Percentiles rank a stretch among this genome's conserved stretches.
phyloP scores from a whole-genome alignment of 2,888 invertebrate genomes.

The Drosophila rellima region DNA sequence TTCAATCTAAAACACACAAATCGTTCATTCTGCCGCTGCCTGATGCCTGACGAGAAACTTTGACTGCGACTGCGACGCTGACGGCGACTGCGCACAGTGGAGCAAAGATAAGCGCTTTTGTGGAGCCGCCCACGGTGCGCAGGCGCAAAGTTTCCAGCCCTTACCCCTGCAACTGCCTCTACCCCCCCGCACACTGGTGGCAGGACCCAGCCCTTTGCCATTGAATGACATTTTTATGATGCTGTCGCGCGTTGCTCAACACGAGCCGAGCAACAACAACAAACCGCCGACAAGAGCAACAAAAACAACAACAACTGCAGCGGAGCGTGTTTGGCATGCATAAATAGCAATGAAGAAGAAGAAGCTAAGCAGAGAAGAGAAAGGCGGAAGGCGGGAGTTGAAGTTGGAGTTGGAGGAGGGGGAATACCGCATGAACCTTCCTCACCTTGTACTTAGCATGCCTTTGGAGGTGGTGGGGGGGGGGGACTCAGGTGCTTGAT shows the following conservation, averaged over 20 bases:
- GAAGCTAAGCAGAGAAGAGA: neutral
- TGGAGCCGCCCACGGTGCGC: slow-evolving; percentile 43
- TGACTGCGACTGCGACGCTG: slow-evolving; percentile 18
- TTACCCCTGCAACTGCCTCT: neutral
- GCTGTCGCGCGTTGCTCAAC: slow-evolving; percentile 79
- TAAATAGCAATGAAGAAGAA: slow-evolving; percentile 55
- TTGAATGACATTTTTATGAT: slow-evolving; percentile 79
- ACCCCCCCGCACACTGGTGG: neutral
- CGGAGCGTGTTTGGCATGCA: slow-evolving; percentile 74
- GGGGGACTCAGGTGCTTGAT: slow-evolving; percentile 36
- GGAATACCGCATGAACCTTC: too few species aligned
- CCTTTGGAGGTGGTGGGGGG: neutral
- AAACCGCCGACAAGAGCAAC: slow-evolving; percentile 15
- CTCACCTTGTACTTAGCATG: too few species aligned
- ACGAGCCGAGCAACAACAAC: slow-evolving; percentile 58
- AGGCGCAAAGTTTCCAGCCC: neutral
- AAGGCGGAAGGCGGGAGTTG: neutral
- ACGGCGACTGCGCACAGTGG: slow-evolving; percentile 63
- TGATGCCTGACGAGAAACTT: slow-evolving; percentile 51
- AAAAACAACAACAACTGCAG: slow-evolving; percentile 33
- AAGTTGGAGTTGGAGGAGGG: neutral
- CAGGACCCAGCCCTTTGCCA: slow-evolving; percentile 55
- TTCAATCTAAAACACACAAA: slow-evolving; percentile 82
- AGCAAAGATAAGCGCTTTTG: slow-evolving; percentile 16
- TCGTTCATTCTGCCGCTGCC: slow-evolving; percentile 72